phyloP scores from a whole-genome alignment of 2,888 invertebrate species.

The Endotricha flammealis region DNA sequence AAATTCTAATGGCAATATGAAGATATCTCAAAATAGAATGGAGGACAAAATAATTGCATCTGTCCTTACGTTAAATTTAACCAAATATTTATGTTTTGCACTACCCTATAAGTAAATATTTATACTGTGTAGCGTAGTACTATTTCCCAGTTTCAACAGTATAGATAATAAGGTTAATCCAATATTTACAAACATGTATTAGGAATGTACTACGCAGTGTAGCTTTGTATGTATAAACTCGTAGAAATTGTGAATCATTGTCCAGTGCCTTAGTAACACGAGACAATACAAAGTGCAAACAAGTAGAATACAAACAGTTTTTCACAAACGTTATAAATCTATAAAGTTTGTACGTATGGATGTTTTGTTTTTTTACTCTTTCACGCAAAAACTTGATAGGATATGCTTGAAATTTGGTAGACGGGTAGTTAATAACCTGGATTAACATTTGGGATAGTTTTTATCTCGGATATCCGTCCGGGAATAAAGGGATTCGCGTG shows the following conservation, averaged over 20 bases:
- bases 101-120: conserved; percentile 3
- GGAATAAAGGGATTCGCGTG: no score
- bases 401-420: no score
- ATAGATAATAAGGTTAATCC: not conserved
- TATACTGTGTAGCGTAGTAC: not conserved
- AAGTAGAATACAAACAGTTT: no score
- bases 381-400: no score
- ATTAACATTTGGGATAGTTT: no score
- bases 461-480: no score
- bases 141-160: conserved; percentile 1
- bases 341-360: no score
- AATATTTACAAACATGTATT: conserved; percentile 5
- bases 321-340: no score
- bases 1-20: no score
- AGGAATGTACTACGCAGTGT: not conserved
- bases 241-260: conserved; percentile 27
- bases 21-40: not conserved
- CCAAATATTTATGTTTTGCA: no score
- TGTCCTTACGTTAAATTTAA: not conserved
- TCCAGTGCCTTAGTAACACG: conserved; percentile 26
- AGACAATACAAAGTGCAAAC: conserved; percentile 22
- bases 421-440: no score
- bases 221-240: not conserved
- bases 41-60: not conserved
- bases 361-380: no score